Conservation (phyloP, 1,140 invertebrate genomes). For the Eueides isabella region DNA sequence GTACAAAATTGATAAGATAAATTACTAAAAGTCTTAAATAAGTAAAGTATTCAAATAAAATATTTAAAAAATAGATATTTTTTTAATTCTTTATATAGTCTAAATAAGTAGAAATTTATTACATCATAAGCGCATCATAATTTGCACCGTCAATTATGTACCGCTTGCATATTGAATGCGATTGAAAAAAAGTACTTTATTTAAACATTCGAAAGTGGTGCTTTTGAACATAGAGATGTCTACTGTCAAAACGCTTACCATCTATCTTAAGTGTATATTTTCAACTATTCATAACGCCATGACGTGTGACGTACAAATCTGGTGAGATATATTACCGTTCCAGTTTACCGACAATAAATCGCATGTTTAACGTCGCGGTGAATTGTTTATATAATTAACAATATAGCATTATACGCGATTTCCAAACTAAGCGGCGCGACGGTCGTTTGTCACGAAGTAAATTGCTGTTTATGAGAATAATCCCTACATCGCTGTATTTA, state of each 20-base stretch:
- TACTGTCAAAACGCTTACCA: constrained; percentile 42
- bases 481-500: constrained; percentile 38
- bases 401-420: constrained; percentile 72
- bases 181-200: not conserved
- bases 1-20: no score
- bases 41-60: no score
- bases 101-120: not conserved
- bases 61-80: not conserved
- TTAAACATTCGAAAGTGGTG: constrained; percentile 48
- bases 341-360: constrained; percentile 77
- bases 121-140: not conserved
- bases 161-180: not conserved
- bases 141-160: constrained; percentile 7
- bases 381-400: constrained; percentile 76
- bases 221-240: constrained; percentile 41
- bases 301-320: constrained; percentile 61
- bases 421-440: constrained; percentile 69
- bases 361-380: constrained; percentile 74
- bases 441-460: constrained; percentile 74
- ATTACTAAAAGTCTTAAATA: no score
- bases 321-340: constrained; percentile 66
- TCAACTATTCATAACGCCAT: constrained; percentile 57
- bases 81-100: not conserved
- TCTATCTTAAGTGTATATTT: constrained; percentile 56
- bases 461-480: constrained; percentile 79